Base-by-base conservation (phyloP, 2,113 vertebrate genomes). In the Rattus rattus region DNA sequence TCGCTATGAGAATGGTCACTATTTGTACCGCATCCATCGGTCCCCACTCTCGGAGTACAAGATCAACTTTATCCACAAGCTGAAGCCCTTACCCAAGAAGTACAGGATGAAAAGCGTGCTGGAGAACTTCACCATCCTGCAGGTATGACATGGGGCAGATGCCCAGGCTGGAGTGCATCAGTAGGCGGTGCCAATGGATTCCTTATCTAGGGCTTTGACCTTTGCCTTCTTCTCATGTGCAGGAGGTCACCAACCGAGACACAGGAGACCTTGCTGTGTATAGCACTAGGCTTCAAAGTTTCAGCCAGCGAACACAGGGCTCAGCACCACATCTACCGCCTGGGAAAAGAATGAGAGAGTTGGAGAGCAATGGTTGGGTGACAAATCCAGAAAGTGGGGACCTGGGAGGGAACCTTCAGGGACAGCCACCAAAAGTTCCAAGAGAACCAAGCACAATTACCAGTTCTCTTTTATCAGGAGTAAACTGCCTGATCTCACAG, bases 81-180 rank as follows among this genome's bases (percentile, higher is more conserved):
- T 99, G 90, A 99, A 99, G 98, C 99, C 99, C 96, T 99, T 99
- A 96, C 99, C 99, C 0, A 99, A 99, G 98, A 99, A 99, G 97
- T 99, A 99, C 96, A 99, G 99, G 99, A 99, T 99, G 99, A 99
- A 99, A 98, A 99, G 99, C 0, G 99, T 99, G 83, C 98, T 99
- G 98, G 99, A 99, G 98, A 99, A 99, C 98, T 99, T 99, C 98
- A n/a, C 99, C 92, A 99, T 99, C 95, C 98, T 99, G 95, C 99
- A 99, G 99, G 99, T 99, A 96, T 70, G 81, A 14, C 0, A 65
- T 6, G 43, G 2, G 0, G 56, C 17, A 1, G 70, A 24, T 9
- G 7, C 59, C 5, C 54, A 24, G 26, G 84, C 7, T 8, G n/a
- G 1, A 0, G 2, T 24, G n/a, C 13, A 0, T 5, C 4, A 1